phyloP scores from a whole-genome alignment of 1,140 invertebrate genomes.

The Cydia pomonella region DNA sequence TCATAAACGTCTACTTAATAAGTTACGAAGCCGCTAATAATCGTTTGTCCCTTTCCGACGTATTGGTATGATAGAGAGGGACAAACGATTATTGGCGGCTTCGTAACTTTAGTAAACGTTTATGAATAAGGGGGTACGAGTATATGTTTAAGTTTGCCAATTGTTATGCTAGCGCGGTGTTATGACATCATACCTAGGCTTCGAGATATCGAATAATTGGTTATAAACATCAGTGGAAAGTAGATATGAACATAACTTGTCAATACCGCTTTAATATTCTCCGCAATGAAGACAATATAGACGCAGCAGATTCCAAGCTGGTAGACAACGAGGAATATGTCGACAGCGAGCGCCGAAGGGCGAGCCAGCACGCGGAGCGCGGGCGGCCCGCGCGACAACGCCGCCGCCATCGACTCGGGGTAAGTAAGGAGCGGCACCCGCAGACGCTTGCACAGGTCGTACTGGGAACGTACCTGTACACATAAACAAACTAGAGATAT shows the following conservation, averaged over 20 bases:
- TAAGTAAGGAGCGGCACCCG: conserved; percentile 83
- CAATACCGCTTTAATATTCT: conserved; percentile 85
- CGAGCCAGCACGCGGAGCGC: conserved; percentile 81
- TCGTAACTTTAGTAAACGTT: too few relatives aligned
- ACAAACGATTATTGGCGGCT: too few relatives aligned
- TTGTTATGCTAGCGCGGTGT: too few relatives aligned
- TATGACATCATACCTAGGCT: too few relatives aligned
- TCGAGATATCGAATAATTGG: too few relatives aligned
- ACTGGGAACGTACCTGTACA: conserved; percentile 74
- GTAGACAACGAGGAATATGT: conserved; percentile 89
- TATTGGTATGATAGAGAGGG: too few relatives aligned
- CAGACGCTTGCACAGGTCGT: conserved; percentile 80
- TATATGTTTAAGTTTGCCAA: too few relatives aligned
- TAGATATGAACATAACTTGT: conserved; percentile 42
- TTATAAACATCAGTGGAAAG: not conserved
- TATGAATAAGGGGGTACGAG: too few relatives aligned
- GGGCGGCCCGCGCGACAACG: conserved; percentile 82
- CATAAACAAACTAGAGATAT: not conserved
- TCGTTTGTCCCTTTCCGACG: too few relatives aligned
- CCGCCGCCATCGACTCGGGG: conserved; percentile 84
- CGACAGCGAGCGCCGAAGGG: conserved; percentile 81
- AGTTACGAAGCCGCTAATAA: too few relatives aligned
- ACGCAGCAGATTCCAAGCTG: conserved; percentile 95
- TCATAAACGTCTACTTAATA: too few relatives aligned
- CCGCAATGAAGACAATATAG: conserved; percentile 92